Evolutionary conservation across 2,888 invertebrate genomes (phyloP).

Genomic region (Chouioia cunea): DNA sequence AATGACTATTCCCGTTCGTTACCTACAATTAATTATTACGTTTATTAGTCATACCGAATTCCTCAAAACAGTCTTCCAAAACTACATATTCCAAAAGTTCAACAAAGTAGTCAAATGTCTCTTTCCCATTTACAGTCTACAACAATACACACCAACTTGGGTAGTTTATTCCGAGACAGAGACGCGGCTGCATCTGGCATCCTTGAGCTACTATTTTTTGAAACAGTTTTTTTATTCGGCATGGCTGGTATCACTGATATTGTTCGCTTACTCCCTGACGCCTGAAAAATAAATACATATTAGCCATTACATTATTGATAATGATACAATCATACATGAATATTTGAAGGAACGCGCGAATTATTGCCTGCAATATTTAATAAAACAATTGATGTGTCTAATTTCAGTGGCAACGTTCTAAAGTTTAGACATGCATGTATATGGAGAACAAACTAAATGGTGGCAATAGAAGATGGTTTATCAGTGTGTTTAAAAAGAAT

Average conservation of each 20-base stretch:
- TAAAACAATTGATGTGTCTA: no score
- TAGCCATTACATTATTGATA: constrained; percentile 1
- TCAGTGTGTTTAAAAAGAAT: no score
- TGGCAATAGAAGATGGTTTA: no score
- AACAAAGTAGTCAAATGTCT: constrained; percentile 3
- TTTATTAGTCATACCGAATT: constrained; percentile 2
- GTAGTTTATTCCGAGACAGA: constrained; percentile 62
- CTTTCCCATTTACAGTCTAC: background rate
- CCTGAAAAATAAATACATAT: constrained; percentile 53
- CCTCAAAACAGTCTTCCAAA: no score
- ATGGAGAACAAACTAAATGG: no score
- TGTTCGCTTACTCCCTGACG: constrained; percentile 69
- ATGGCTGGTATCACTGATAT: constrained; percentile 71
- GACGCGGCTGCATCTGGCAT: constrained; percentile 65
- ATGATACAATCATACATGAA: no score
- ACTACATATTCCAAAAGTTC: background rate
- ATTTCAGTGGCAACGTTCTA: no score
- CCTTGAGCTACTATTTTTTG: constrained; percentile 59
- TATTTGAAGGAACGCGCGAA: no score
- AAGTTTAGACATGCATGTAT: no score
- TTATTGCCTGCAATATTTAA: no score
- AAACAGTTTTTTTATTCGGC: constrained; percentile 59
- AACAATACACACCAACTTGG: constrained; percentile 61
- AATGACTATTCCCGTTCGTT: constrained; percentile 21
- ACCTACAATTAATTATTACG: constrained; percentile 29